phyloP scores from a whole-genome alignment of 2,888 invertebrate species.

The Epirrhoe alternata region DNA sequence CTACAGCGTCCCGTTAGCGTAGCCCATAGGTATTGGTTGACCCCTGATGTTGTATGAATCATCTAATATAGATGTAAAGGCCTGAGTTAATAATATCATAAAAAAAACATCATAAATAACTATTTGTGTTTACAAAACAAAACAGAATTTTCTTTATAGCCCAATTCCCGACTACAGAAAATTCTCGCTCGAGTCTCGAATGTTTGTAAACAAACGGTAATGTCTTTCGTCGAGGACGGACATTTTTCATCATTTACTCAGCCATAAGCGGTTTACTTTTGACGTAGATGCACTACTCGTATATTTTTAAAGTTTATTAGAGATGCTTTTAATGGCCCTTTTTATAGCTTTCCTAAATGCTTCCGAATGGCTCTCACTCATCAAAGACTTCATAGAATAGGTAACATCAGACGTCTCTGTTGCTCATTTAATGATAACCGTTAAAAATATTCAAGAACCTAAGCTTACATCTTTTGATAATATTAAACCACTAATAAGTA shows the following conservation, averaged over 20 bases:
- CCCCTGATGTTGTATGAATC: too few relatives aligned
- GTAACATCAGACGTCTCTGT: not conserved
- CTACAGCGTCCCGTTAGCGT: too few relatives aligned
- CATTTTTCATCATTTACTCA: conserved; percentile 74
- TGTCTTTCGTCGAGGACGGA: conserved; percentile 47
- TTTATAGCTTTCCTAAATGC: conserved; percentile 17
- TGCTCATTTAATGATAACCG: not conserved
- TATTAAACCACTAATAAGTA: not conserved
- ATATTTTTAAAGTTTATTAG: conserved; percentile 34
- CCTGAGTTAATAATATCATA: too few relatives aligned
- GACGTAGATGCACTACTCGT: conserved; percentile 33
- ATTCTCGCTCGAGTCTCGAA: conserved; percentile 34
- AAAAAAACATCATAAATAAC: too few relatives aligned
- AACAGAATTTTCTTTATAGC: conserved; percentile 15
- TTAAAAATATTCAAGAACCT: not conserved
- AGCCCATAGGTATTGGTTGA: too few relatives aligned
- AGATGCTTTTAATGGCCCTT: conserved; percentile 25
- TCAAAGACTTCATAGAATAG: not conserved
- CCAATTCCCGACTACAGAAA: conserved; percentile 12
- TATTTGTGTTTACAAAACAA: not conserved
- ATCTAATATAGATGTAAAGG: too few relatives aligned
- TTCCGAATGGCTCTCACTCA: not conserved
- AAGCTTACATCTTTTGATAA: not conserved
- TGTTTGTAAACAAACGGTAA: conserved; percentile 49
- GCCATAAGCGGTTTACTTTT: conserved; percentile 69